Evolutionary conservation across 2,797 vertebrate species (phyloP), one percentile per base, ranked within the genome.

Genomic region (Anas acuta): DNA sequence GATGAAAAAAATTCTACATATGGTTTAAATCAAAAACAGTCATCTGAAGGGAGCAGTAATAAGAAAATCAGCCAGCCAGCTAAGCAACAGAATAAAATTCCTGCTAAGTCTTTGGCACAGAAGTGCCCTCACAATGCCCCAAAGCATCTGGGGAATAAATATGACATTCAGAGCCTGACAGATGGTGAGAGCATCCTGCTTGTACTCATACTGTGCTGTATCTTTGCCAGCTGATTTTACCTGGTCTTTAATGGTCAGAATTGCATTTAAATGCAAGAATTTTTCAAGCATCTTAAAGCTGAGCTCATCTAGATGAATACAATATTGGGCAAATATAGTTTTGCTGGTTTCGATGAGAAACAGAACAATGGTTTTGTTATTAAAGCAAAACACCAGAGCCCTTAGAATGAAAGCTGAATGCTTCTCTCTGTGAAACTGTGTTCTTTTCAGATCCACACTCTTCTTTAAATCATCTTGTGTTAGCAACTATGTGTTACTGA

Each of bases 51-150:
- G 64, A 95, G 77, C 88, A 93, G 53, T 72, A 85, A 88, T 88
- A 76, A 82, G 67, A 28, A 84, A 92, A 84, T 66, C 64, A 70
- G 49, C 47, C 72, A 93, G 89, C 41, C 71, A 89, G 74, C 71
- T 95, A 81, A 93, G 91, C 61, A 96, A 72, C 60, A 78, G 47
- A 93, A 73, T 86, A 78, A 23, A 84, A 92, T 92, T 93, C 67
- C 73, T 95, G 80, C 76, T 81, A 91, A 81, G 56, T 66, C 85
- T 86, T 84, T 96, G 93, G 94, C 94, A 79, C n/a, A 58, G n/a
- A 90, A 89, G 26, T 92, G 41, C 62, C 91, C 49, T 96, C 70
- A 47, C 79, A 75, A 51, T 88, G 54, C 80, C 90, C 60, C 39
- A 90, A 88, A 95, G 73, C 87, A 83, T 92, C 86, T 92, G 85